Evolutionary conservation across 2,888 invertebrate species (phyloP).

Genomic region (Sminthurides aquaticus): DNA sequence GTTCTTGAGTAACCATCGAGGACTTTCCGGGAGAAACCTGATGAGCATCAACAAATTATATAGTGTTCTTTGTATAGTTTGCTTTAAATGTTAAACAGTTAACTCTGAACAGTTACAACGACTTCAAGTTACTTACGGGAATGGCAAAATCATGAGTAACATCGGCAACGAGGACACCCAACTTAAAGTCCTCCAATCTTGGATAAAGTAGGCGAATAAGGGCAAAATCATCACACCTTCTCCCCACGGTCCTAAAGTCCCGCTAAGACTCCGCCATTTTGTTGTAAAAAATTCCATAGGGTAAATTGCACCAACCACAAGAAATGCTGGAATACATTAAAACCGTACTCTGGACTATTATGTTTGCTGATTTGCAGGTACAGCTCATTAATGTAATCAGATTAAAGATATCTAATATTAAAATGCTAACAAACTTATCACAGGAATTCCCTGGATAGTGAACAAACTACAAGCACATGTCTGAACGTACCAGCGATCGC

Average conservation of each 20-base stretch:
- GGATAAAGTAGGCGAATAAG: conserved; percentile 25
- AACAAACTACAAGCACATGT: too few species aligned
- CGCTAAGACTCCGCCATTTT: conserved; percentile 28
- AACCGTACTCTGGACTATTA: not conserved
- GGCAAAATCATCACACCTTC: conserved; percentile 34
- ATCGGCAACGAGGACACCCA: conserved; percentile 27
- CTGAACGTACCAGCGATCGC: conserved; percentile 29
- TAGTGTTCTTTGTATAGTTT: too few species aligned
- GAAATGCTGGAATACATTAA: conserved; percentile 22
- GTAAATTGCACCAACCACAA: conserved; percentile 33
- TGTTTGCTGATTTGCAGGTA: too few species aligned
- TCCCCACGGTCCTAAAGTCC: conserved; percentile 34
- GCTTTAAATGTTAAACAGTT: too few species aligned
- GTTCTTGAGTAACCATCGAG: conserved; percentile 32
- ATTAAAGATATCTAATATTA: not conserved
- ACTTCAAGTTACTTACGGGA: conserved; percentile 24
- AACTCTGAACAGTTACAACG: too few species aligned
- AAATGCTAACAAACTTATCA: not conserved
- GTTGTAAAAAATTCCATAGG: conserved; percentile 38
- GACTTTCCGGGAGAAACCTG: conserved; percentile 36
- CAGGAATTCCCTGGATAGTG: too few species aligned
- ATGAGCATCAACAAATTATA: not conserved
- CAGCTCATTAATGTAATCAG: not conserved
- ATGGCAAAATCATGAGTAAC: conserved; percentile 26
- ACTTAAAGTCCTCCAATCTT: conserved; percentile 27